Percentiles rank a stretch among this genome's conserved stretches.
Conservation (phyloP, 2,888 invertebrate species). For the Ormyrus rosae region DNA sequence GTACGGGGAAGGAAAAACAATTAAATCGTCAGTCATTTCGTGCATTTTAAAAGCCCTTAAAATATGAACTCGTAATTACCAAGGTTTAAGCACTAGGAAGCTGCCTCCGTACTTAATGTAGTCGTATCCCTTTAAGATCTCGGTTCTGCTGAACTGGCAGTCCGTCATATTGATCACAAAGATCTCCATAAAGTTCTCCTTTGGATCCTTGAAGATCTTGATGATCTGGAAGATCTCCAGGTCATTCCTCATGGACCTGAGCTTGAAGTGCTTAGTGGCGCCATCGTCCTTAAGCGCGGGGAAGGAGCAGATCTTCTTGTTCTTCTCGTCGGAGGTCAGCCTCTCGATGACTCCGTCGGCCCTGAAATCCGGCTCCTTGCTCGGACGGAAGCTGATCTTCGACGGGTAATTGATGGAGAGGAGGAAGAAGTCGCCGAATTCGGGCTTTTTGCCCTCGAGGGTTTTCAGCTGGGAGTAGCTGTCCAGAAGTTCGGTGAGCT, state of each 20-base stretch:
- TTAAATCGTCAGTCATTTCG: no score
- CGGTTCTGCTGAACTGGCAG: conserved; percentile 26
- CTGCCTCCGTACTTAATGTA: conserved; percentile 8
- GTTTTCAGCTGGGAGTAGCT: not conserved
- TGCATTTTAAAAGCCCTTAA: not conserved
- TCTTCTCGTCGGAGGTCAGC: not conserved
- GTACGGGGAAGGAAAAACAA: no score
- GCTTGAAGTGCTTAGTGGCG: not conserved
- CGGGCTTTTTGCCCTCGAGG: not conserved
- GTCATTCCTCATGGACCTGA: conserved; percentile 8
- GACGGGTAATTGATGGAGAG: conserved; percentile 30
- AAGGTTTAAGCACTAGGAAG: conserved; percentile 2
- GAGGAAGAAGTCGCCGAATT: conserved; percentile 20
- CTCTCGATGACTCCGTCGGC: conserved; percentile 40
- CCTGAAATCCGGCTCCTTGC: not conserved
- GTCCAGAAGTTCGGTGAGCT: not conserved
- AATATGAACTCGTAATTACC: conserved; percentile 11
- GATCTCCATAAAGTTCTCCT: conserved; percentile 20
- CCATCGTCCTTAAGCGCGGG: conserved; percentile 17
- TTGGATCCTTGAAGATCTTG: conserved; percentile 4
- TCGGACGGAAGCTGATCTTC: conserved; percentile 1
- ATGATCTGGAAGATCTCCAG: conserved; percentile 33
- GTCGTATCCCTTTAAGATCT: conserved; percentile 34
- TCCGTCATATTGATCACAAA: conserved; percentile 39
- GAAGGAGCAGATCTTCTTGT: conserved; percentile 21